phyloP scores from a whole-genome alignment of 2,113 vertebrate genomes.

The Balaeniceps rex region DNA sequence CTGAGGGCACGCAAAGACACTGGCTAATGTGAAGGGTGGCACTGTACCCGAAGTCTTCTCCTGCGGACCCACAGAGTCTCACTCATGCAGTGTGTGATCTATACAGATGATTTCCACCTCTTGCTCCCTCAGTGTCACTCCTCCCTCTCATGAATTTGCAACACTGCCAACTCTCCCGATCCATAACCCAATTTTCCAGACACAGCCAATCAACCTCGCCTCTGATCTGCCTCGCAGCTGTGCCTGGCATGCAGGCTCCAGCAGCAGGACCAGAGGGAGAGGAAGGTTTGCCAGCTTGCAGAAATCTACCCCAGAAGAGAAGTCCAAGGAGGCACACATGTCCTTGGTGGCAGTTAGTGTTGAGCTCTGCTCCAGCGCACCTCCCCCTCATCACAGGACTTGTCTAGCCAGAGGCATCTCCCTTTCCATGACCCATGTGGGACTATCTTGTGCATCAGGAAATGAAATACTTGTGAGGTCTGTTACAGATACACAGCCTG shows the following conservation, averaged over 20 bases:
- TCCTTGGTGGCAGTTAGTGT: not conserved
- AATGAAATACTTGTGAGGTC: slow-evolving; percentile 6
- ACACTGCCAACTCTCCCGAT: not conserved
- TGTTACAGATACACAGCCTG: not conserved
- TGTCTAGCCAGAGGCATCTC: not conserved
- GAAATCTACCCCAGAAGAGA: not conserved
- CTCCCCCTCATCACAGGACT: not conserved
- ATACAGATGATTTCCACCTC: not conserved
- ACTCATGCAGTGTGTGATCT: not conserved
- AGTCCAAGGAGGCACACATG: not conserved
- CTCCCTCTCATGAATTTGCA: not conserved
- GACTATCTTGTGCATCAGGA: not conserved
- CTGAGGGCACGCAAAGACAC: not conserved
- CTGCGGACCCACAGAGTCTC: not conserved
- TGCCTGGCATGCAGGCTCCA: not conserved
- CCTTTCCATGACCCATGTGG: not conserved
- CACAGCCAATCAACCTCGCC: not conserved
- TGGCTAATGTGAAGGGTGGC: not conserved
- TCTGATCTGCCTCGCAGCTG: not conserved
- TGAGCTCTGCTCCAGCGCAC: not conserved
- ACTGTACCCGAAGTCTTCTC: not conserved
- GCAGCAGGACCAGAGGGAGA: not conserved
- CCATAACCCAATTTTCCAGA: not conserved
- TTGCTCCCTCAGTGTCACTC: not conserved
- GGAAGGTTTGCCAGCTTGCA: not conserved